These are phyloP conservation scores for Drosophila grimshawi DNA, from an alignment of 1,140 invertebrate species.

Conservation along the genomic window DNA sequence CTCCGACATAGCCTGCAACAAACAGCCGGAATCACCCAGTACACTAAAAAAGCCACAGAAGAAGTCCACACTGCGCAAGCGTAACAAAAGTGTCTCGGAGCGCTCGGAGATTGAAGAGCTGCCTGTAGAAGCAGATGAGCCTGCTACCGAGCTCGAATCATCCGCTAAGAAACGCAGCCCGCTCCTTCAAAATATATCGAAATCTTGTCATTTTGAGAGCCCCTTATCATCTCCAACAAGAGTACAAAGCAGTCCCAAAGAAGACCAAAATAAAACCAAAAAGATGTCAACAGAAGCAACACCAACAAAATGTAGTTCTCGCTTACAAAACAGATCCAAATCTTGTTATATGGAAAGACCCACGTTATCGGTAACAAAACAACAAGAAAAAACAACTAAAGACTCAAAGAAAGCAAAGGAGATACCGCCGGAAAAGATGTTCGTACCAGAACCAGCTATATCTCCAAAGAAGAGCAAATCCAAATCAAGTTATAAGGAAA, in stretches of 20 bases:
- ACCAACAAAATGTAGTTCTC: neutral
- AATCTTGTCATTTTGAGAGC: constrained; percentile 1
- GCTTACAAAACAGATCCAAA: constrained; percentile 10
- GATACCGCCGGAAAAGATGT: neutral
- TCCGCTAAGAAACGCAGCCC: neutral
- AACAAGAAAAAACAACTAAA: neutral
- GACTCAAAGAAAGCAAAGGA: neutral
- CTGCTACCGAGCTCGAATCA: neutral
- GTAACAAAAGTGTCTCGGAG: neutral
- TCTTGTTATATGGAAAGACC: constrained; percentile 2
- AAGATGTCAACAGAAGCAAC: neutral
- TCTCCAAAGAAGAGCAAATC: neutral
- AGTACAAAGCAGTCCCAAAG: neutral
- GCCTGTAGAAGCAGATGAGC: no score
- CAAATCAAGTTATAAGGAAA: neutral
- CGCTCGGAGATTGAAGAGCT: neutral
- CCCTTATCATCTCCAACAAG: neutral
- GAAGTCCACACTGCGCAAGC: constrained; percentile 1
- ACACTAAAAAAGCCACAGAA: neutral
- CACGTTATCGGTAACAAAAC: neutral
- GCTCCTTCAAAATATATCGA: constrained; percentile 12
- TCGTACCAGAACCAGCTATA: neutral
- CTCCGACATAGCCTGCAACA: neutral
- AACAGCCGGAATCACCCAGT: neutral
- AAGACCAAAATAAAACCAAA: neutral